Percentiles rank a stretch among this genome's conserved stretches.
Conservation (phyloP, 2,888 invertebrate species). For the Mycogona germanica region DNA sequence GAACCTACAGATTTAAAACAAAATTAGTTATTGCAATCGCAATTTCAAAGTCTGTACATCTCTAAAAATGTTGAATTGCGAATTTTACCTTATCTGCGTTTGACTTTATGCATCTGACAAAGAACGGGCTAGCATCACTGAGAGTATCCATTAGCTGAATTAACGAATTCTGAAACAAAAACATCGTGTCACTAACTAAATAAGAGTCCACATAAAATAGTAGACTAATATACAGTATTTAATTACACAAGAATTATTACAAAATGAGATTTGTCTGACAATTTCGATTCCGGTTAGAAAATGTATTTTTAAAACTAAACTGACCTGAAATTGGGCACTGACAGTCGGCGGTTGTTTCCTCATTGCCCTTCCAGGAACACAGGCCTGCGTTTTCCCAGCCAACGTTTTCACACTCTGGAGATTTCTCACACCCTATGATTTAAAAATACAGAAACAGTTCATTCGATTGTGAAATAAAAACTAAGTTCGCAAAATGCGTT, state of each 20-base stretch:
- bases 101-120: conserved; percentile 87
- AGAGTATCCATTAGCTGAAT: conserved; percentile 86
- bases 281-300: not conserved
- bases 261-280: not conserved
- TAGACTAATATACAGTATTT: no score
- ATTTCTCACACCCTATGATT: conserved; percentile 65
- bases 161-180: conserved; percentile 59
- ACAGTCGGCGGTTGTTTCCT: conserved; percentile 84
- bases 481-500: no score
- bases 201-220: no score
- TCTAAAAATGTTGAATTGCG: no score
- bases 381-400: conserved; percentile 54
- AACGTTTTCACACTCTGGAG: conserved; percentile 83
- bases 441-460: not conserved
- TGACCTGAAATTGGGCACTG: conserved; percentile 68
- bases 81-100: conserved; percentile 77
- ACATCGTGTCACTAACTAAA: no score
- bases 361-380: conserved; percentile 38
- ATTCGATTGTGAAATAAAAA: no score
- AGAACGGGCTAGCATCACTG: conserved; percentile 76
- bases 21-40: conserved; percentile 9
- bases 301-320: no score
- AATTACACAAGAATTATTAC: no score
- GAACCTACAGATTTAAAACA: conserved; percentile 42
- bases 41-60: no score